Evolutionary conservation across 2,888 invertebrate genomes (phyloP), one percentile per base, ranked within the genome.

Genomic region (Drosophila monieri): DNA sequence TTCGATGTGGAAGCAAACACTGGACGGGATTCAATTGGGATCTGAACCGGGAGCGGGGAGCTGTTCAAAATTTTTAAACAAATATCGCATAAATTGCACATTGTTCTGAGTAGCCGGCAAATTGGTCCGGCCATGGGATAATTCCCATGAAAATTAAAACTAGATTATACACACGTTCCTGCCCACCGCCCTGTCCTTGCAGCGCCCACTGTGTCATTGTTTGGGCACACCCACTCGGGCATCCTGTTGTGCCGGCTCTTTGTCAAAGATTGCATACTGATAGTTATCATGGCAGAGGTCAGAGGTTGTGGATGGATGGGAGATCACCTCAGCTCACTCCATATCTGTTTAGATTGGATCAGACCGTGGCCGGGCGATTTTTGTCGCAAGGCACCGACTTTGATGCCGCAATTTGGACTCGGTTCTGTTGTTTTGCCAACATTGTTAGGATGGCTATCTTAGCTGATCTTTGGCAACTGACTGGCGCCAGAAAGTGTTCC

Each of bases 91-190:
- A 87, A 83, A 85, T 85, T 78, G 86, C 88, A 58, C 54, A 69
- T 58, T 84, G 80, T 78, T 60, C 76, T 49, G 71, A 59, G 37
- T 46, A 39, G 53, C 52, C 14, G 49, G 43, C 27, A 67, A 76
- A 72, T 66, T 60, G 61, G 23, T 52, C 35, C 43, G 48, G 51
- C 73, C 79, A 76, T 74, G 86, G 67, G 80, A 85, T 81, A 85
- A 85, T 81, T 81, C 88, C 87, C 81, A 83, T 88, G 80, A 83
- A 81, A 83, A 88, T 83, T 83, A 84, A 88, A 88, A 86, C 84
- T 77, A 86, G 88, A 83, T 83, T 88, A 81, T 74, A 78, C 74
- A 81, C 85, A 80, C 77, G 72, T 66, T 67, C 61, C 48, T 23
- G 35, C 18, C 53, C 55, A 32, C 23, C 64, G 65, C 23, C 64